A percentile compares a stretch with the other conserved stretches of the same genome.
phyloP scores from a whole-genome alignment of 2,113 vertebrate genomes.

The Sturnus vulgaris region DNA sequence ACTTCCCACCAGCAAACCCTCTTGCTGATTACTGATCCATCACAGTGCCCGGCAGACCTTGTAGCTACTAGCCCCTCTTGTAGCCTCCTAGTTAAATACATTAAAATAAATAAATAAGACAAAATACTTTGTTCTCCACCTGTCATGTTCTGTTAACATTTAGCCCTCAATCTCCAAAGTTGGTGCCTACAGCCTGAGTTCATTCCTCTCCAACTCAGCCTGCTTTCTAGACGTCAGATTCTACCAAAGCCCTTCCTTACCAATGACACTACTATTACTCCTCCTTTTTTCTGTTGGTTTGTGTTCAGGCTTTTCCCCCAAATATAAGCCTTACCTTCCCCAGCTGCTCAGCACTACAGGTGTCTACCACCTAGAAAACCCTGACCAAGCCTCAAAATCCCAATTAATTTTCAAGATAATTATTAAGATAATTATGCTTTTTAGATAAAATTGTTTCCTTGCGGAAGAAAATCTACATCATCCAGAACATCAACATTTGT shows the following conservation, averaged over 20 bases:
- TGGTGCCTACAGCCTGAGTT: neutral
- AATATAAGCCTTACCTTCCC: neutral
- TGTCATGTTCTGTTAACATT: neutral
- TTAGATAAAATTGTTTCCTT: constrained; percentile 34
- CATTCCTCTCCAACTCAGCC: neutral
- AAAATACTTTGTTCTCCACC: neutral
- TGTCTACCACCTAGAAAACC: neutral
- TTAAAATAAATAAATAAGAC: neutral
- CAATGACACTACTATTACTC: neutral
- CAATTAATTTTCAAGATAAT: neutral
- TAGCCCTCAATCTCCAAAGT: neutral
- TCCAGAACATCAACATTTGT: constrained; percentile 7
- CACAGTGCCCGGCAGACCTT: neutral
- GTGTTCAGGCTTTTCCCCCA: neutral
- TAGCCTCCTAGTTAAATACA: neutral
- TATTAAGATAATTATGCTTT: constrained; percentile 16
- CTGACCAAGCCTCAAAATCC: neutral
- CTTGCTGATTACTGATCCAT: neutral
- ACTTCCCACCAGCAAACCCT: neutral
- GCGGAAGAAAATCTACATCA: neutral
- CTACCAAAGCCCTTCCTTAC: neutral
- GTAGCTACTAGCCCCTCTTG: neutral
- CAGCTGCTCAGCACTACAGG: neutral
- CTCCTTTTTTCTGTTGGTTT: neutral
- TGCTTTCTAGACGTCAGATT: neutral